Base-by-base conservation (phyloP, 92 coral and sea anemone genomes). In the Bergia puertoricense region DNA sequence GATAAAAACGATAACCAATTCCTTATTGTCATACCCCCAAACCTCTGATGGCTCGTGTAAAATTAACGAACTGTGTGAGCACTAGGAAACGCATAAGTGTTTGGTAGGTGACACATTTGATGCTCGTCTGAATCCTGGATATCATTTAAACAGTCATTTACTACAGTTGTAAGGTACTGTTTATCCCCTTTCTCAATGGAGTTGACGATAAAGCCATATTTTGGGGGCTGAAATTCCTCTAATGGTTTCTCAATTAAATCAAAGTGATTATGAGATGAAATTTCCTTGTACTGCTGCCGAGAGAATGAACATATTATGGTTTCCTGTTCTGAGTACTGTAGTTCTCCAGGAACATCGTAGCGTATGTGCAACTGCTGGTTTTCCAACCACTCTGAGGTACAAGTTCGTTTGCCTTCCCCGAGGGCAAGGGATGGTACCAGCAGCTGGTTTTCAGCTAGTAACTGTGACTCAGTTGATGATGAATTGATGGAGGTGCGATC, bases 21-120 rank as follows among this genome's bases (percentile, higher is more conserved):
- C 82, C 74, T 86, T 38, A 37, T 76, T 67, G 75, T 86, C 83
- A 40, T 76, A 86, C 76, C 89, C 89, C 89, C 83, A 76, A 86
- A 86, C 51, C 23, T 86, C 89, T 30, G 76, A 57, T 4, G 84
- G 84, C 44, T 86, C 67, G 83, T 86, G 89, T n/a, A 86, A 56
- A 36, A 86, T 86, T 40, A 77, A 40, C 22, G 59, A 86, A 18
- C 62, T 57, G 62, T 74, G 39, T 68, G 45, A 79, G 75, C 41
- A 30, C 39, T 76, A 23, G 89, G 76, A 77, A 77, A 86, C 68
- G 69, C 75, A 51, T 36, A 86, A 3, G 81, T 39, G 71, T 14
- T 76, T 48, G 71, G 82, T 69, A 40, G 82, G 41, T 40, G 36
- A 59, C 74, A 75, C 75, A 76, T 48, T 77, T 50, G 54, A 37